phyloP scores from a whole-genome alignment of 2,113 vertebrate species.

The Microcebus griseorufus region DNA sequence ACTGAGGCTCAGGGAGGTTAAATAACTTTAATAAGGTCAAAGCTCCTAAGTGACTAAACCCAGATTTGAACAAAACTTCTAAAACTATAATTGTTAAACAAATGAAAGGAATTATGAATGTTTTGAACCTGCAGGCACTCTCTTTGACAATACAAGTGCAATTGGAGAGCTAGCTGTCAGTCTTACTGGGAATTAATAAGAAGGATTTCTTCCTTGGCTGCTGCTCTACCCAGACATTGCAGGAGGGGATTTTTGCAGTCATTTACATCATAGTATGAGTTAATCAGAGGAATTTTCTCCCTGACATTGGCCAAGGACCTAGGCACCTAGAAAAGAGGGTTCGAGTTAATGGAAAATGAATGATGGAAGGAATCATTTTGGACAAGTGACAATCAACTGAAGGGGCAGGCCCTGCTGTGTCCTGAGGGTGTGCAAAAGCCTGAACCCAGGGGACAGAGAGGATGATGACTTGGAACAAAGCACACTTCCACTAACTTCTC shows the following conservation, averaged over 20 bases:
- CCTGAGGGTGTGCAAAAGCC: not conserved
- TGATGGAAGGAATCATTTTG: not conserved
- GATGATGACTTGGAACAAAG: not conserved
- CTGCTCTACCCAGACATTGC: not conserved
- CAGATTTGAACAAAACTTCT: constrained; percentile 18
- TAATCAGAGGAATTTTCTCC: not conserved
- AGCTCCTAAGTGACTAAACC: not conserved
- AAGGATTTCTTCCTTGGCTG: not conserved
- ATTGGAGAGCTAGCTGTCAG: not conserved
- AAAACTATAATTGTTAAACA: not conserved
- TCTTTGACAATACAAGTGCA: not conserved
- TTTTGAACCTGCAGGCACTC: not conserved
- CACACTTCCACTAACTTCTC: not conserved
- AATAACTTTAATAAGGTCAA: constrained; percentile 22
- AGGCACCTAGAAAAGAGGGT: not conserved
- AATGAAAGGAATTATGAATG: not conserved
- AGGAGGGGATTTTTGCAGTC: not conserved
- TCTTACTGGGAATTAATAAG: not conserved
- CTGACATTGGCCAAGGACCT: not conserved
- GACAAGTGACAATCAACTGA: not conserved
- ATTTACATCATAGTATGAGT: not conserved
- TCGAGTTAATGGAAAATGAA: not conserved
- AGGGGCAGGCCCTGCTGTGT: not conserved
- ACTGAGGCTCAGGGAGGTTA: not conserved
- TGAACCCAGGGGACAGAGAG: not conserved